Base-by-base conservation (phyloP, 2,888 invertebrate species). In the Parasteatoda lunata region DNA sequence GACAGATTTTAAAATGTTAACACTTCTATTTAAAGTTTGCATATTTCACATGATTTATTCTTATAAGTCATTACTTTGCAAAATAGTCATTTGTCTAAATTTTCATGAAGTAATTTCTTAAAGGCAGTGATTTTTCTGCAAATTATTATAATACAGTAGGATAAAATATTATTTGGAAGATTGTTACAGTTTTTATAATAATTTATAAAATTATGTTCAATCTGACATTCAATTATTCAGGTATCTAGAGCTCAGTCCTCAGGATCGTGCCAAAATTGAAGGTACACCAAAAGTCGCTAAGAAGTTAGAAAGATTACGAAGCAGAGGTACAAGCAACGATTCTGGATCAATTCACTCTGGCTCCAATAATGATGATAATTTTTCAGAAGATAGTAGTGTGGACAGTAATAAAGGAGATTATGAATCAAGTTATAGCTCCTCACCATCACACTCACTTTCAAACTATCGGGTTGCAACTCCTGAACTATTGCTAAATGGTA, bases 281-380 rank as follows among this genome's bases (percentile, higher is more conserved):
- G 96, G 96, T 64, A 96, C 96, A 77, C 95, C 97, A 91, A 97
- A 97, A 93, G 97, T 97, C 88, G 97, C 97, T 0, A 96, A 96
- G 91, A 97, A 97, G 91, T 92, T 97, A 88, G 97, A 97, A 91
- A 97, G 97, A 92, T 93, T 97, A 89, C 77, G 89, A 45, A 90
- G 88, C 49, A 80, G 83, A 75, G 88, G 89, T 52, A 88, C 85
- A 73, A 87, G 89, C 52, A 88, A 88, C 82, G 84, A 86, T 72
- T 86, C 88, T 65, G 79, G 84, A 59, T 89, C 89, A 49, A 49
- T 89, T 15, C 87, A 89, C 49, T 89, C 89, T 54, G 88, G 87
- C n/a, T 89, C 89, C 65, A 80, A 73, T 15, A 80, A 84, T 80
- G 84, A 88, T 81, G 88, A 88, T 76, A 85, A 85, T 75, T 89